Percentiles rank a stretch among this genome's conserved stretches.
Evolutionary conservation across 1,140 invertebrate species (phyloP).

Genomic region (Cherax quadricarinatus): DNA sequence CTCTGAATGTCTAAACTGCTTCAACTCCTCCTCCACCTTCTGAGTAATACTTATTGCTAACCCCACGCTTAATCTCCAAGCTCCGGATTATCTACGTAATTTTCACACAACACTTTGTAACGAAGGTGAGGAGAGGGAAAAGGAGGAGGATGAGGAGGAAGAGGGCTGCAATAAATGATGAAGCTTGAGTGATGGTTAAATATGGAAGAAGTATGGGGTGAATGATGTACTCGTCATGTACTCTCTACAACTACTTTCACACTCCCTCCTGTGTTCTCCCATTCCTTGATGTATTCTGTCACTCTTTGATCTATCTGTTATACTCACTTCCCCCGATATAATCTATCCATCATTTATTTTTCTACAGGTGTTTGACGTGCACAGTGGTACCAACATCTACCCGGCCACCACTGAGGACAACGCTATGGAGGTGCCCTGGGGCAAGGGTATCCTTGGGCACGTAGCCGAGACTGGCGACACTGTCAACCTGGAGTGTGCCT

Average conservation of each 20-base stretch:
- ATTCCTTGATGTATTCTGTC: no score
- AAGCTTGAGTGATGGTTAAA: not conserved
- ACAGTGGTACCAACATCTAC: constrained; percentile 73
- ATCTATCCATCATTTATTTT: not conserved
- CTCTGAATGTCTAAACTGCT: no score
- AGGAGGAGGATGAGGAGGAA: not conserved
- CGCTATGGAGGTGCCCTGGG: constrained; percentile 73
- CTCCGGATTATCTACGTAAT: no score
- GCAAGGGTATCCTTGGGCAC: constrained; percentile 71
- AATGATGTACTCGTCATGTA: no score
- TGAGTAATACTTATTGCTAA: no score
- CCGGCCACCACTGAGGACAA: constrained; percentile 69
- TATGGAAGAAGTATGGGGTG: no score
- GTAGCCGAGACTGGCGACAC: constrained; percentile 74
- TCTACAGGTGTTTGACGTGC: constrained; percentile 73
- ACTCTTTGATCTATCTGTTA: no score
- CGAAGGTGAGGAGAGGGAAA: not conserved
- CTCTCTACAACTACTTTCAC: no score
- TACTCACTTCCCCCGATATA: no score
- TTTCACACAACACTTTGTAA: not conserved
- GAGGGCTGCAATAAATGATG: not conserved
- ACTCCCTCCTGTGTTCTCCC: no score
- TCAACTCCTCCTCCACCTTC: no score
- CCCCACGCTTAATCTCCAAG: no score
- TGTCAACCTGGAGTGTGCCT: constrained; percentile 77